phyloP scores from a whole-genome alignment of 2,888 invertebrate species.

The Omphaloscelis lunosa region DNA sequence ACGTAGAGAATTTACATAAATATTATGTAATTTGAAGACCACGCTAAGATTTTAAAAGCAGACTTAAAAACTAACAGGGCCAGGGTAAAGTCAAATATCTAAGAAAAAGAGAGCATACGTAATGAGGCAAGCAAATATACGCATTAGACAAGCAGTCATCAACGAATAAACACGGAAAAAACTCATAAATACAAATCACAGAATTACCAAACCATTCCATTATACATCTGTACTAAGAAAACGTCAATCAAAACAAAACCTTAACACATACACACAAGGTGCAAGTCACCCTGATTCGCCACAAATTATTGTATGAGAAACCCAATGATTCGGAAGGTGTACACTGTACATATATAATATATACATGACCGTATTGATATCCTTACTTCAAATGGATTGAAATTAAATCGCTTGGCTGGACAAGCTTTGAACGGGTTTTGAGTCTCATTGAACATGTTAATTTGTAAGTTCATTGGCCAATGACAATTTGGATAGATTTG shows the following conservation, averaged over 20 bases:
- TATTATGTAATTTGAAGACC: not conserved
- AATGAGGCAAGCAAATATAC: not conserved
- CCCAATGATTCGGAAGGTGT: conserved; percentile 47
- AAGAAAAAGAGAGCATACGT: not conserved
- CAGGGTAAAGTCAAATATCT: not conserved
- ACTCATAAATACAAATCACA: not conserved
- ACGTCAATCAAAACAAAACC: conserved; percentile 11
- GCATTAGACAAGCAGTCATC: not conserved
- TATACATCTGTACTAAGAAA: not conserved
- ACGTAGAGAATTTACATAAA: not conserved
- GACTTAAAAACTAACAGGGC: not conserved
- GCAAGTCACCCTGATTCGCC: not conserved
- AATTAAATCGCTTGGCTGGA: conserved; percentile 49
- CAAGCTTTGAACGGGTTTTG: conserved; percentile 27
- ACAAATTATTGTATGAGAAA: conserved; percentile 33
- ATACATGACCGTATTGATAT: conserved; percentile 36
- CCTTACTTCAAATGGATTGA: conserved; percentile 46
- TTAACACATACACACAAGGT: not conserved
- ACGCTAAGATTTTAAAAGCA: not conserved
- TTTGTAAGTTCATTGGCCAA: conserved; percentile 47
- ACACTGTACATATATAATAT: conserved; percentile 11
- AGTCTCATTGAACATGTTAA: conserved; percentile 24
- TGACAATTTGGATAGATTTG: conserved; percentile 11
- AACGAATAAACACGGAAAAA: not conserved
- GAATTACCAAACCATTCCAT: conserved; percentile 6